Base-by-base conservation (phyloP, 2,797 vertebrate species). In the Callimico goeldii region DNA sequence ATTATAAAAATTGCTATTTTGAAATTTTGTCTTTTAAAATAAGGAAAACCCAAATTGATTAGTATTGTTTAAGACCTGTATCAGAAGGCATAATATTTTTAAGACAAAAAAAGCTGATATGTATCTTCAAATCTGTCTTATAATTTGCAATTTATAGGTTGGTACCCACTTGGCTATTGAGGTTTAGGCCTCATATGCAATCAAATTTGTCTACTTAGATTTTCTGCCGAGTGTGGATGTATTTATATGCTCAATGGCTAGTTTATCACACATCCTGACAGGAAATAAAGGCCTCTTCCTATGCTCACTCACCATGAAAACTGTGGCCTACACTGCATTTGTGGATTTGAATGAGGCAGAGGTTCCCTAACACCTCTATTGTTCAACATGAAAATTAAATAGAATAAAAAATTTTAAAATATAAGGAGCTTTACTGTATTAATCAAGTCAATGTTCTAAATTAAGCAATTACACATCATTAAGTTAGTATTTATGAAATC, bases 391-490 rank as follows among this genome's bases (percentile, higher is more conserved):
- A 91, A 91, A 97, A 97, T 9, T 96, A 46, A 95, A 95, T 96
- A 58, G 81, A 95, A 86, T 91, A 76, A 46, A 6, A 96, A 72
- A 96, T 92, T 94, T 95, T 95, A 46, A 55, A 94, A 87, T 94
- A 41, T 57, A 52, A 70, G 87, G 57, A 97, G 13, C 9, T 97
- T 95, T 1, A 11, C 97, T 97, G 84, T 88, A 96, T 94, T 84
- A 96, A 96, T 90, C 61, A 87, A 61, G 64, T 96, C 57, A 96
- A 82, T 91, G 41, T 83, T 97, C 87, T 96, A 98, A 98, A 98
- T 97, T 95, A 98, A 96, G 95, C 81, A 95, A 98, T 98, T 98
- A 97, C 33, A 95, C 0, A 83, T 67, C 80, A 92, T 97, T 98
- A 98, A 70, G 91, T 88, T 97, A 97, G 96, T 97, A 97, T 98